Evolutionary conservation across 2,888 invertebrate genomes (phyloP).

Genomic region (Rhagophthalmus giganteus): DNA sequence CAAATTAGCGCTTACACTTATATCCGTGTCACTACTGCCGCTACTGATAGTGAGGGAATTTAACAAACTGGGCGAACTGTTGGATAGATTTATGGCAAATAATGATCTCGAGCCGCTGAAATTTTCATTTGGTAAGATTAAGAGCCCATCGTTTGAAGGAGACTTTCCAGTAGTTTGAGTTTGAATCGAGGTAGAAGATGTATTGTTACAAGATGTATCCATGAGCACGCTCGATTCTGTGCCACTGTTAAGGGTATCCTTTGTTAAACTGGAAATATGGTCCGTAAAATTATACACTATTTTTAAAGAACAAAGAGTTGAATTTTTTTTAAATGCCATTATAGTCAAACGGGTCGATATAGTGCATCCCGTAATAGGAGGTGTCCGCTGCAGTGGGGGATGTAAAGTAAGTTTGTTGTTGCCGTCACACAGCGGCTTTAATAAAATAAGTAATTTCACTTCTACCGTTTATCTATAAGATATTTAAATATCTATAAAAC

Average conservation of each 20-base stretch:
- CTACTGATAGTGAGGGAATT: conserved; percentile 54
- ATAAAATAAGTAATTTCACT: no score
- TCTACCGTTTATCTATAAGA: no score
- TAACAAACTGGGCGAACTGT: conserved; percentile 54
- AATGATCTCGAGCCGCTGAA: conserved; percentile 38
- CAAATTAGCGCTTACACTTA: conserved; percentile 43
- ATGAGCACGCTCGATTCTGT: background rate
- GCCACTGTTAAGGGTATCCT: conserved; percentile 1
- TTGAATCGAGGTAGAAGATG: conserved; percentile 42
- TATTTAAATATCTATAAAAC: no score
- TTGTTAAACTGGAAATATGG: conserved; percentile 9
- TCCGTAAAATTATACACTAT: conserved; percentile 8
- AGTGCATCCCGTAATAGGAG: no score
- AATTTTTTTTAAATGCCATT: no score
- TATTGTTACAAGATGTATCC: conserved; percentile 32
- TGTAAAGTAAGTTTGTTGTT: no score
- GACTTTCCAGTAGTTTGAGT: conserved; percentile 38
- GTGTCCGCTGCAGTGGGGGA: no score
- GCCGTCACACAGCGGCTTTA: no score
- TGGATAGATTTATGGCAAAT: conserved; percentile 49
- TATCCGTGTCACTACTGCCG: conserved; percentile 51
- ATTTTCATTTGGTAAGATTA: conserved; percentile 23
- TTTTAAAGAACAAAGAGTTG: no score
- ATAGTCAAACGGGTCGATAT: no score
- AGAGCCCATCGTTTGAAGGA: conserved; percentile 25